Evolutionary conservation across 2,888 invertebrate genomes (phyloP), one percentile per base, ranked within the genome.

Genomic region (Ditula angustiorana): DNA sequence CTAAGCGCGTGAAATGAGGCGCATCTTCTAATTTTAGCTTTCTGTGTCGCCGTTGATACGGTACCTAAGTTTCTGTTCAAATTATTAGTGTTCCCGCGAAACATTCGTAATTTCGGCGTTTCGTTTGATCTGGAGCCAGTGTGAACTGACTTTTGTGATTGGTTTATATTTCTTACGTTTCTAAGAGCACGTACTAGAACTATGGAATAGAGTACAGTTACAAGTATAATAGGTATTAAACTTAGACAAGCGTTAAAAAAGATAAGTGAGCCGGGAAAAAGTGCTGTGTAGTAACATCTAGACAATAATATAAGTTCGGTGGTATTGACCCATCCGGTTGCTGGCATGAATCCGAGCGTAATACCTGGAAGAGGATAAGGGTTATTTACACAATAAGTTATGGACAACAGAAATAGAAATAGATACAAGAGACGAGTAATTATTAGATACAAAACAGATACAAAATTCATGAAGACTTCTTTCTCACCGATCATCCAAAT

Each of bases 401-500:
- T n/a, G 35, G 13, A 67, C 50, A 46, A 60, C 11, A 30, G 35
- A 60, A 16, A 65, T 50, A 66, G n/a, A n/a, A 57, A 49, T 44
- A 33, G 52, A 68, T 55, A 49, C 19, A 58, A 69, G 55, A 61
- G 4, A 56, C 26, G 10, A 24, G 23, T 37, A 67, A 62, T 61
- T 63, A 68, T 72, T 70, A 68, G 8, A 47, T 33, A 72, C 71
- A 41, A 57, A 52, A 58, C 37, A 63, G 71, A 70, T 68, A 67
- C 47, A 35, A 49, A 30, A 67, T 16, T 11, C 10, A 11, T 8
- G 28, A 28, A 24, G 8, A 16, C n/a, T 21, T 44, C 11, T 16
- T 21, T 72, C 86, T 86, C 82, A 94, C 94, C 93, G 21, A 94
- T 81, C 41, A 94, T 71, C 95, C 95, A 95, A 19, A 94, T 92